phyloP scores from a whole-genome alignment of 2,113 vertebrate genomes.

The Tetraodon nigroviridis region DNA sequence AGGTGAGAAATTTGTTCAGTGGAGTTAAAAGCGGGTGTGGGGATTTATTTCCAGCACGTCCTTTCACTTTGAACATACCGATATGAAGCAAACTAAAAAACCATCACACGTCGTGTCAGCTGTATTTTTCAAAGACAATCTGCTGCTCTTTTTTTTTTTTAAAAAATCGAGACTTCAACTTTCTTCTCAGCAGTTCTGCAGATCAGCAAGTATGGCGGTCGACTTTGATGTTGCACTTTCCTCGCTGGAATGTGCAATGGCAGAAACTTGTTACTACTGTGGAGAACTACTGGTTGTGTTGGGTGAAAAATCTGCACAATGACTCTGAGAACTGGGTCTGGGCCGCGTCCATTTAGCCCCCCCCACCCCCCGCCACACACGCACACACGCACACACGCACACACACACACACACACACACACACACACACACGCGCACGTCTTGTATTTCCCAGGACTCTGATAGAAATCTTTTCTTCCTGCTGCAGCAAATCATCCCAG shows the following conservation, averaged over 20 bases:
- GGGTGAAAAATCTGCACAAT: conserved; percentile 32
- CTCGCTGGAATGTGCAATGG: conserved; percentile 1
- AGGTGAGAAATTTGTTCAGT: conserved; percentile 62
- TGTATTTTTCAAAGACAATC: not conserved
- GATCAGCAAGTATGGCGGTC: not conserved
- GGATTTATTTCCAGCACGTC: not conserved
- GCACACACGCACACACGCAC: no score
- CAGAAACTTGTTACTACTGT: not conserved
- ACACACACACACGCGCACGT: conserved; percentile 4
- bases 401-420: no score
- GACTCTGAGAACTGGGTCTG: conserved; percentile 42
- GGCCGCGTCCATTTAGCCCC: conserved; percentile 10
- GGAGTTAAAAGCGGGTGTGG: not conserved
- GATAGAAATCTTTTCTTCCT: conserved; percentile 43
- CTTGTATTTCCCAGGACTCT: conserved; percentile 61
- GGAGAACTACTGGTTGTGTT: conserved; percentile 29
- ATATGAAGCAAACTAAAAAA: not conserved
- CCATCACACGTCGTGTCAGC: not conserved
- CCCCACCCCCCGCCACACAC: no score
- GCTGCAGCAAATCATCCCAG: conserved; percentile 50
- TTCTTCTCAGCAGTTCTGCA: not conserved
- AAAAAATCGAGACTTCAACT: not conserved
- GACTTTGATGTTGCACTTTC: not conserved
- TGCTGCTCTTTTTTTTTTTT: not conserved
- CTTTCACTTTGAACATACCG: not conserved